Base-by-base conservation (phyloP, 2,113 vertebrate genomes). In the Chionis minor region DNA sequence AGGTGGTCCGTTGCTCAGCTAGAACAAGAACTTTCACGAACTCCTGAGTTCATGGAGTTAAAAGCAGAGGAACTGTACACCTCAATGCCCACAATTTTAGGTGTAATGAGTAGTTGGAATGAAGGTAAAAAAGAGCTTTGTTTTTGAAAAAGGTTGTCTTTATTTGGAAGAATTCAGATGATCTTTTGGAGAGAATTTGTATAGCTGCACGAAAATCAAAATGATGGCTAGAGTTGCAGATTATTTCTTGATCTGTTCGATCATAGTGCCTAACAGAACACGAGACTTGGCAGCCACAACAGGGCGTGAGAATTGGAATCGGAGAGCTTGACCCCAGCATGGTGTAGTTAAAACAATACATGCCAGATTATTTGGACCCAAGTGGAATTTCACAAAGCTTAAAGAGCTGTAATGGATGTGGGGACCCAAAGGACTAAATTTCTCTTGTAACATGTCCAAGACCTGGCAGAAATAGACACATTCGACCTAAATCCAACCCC, bases 1-100 rank as follows among this genome's bases (percentile, higher is more conserved):
- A 98, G 78, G 87, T 97, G 98, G 92, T 63, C 97, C 55, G 97
- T 96, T n/a, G 90, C 67, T 44, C 80, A 85, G 66, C 91, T 95
- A 11, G 84, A 95, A 26, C 77, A 75, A 69, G 94, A 88, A 33
- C 90, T 88, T 74, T 82, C 94, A 66, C 87, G 81, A 6, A 92
- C 61, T 32, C 69, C 86, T 0, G 88, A 75, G 73, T 78, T 95
- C 58, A 98, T 98, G 95, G 98, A 98, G 14, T 97, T 98, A 80
- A 97, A 98, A 79, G 98, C 98, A 47, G 98, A 99, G 58, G 98
- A 99, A 66, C 97, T 98, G 56, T 99, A 98, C 54, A 98, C 98
- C 69, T 98, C 98, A 5, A 97, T 98, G 24, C 98, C 98, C 38
- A 97, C 98, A 0, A 98, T 98, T 92, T 98, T 98, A 35, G 98